These are phyloP conservation scores for Drosophila carrolli DNA, from an alignment of 1,140 invertebrate species.

Conservation along the genomic window DNA sequence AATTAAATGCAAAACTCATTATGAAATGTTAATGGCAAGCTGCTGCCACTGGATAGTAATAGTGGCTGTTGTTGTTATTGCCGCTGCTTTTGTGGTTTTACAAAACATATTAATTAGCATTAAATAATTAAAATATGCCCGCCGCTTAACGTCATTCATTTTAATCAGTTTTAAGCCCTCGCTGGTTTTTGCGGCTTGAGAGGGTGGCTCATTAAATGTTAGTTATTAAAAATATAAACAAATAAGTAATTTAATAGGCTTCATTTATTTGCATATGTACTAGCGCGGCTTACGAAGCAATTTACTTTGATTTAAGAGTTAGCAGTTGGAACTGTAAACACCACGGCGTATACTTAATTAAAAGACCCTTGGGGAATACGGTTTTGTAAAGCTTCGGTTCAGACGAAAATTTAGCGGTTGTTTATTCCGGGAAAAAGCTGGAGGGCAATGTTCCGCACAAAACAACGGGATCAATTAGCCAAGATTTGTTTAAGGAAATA, in stretches of 20 bases:
- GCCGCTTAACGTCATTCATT: constrained; percentile 80
- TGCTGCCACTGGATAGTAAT: constrained; percentile 40
- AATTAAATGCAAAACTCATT: constrained; percentile 83
- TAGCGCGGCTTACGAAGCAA: constrained; percentile 3
- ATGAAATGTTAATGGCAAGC: constrained; percentile 76
- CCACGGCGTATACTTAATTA: constrained; percentile 42
- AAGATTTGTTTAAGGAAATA: neutral
- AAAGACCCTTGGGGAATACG: constrained; percentile 9
- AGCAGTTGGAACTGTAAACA: constrained; percentile 5
- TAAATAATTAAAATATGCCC: constrained; percentile 83
- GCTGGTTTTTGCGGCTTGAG: constrained; percentile 57
- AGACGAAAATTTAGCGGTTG: neutral
- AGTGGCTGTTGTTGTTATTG: constrained; percentile 14
- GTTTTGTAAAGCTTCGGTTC: neutral
- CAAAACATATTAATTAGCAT: constrained; percentile 83
- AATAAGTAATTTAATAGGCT: constrained; percentile 27
- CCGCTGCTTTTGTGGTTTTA: constrained; percentile 68
- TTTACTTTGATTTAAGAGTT: constrained; percentile 33
- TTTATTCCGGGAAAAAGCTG: constrained; percentile 5
- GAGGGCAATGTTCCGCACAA: neutral
- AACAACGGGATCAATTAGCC: constrained; percentile 21
- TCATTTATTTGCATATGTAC: constrained; percentile 13
- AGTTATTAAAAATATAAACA: constrained; percentile 61
- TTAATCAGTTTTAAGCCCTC: constrained; percentile 81
- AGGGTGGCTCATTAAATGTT: constrained; percentile 60